phyloP scores from a whole-genome alignment of 2,113 vertebrate species.

The Anarrhichthys ocellatus region DNA sequence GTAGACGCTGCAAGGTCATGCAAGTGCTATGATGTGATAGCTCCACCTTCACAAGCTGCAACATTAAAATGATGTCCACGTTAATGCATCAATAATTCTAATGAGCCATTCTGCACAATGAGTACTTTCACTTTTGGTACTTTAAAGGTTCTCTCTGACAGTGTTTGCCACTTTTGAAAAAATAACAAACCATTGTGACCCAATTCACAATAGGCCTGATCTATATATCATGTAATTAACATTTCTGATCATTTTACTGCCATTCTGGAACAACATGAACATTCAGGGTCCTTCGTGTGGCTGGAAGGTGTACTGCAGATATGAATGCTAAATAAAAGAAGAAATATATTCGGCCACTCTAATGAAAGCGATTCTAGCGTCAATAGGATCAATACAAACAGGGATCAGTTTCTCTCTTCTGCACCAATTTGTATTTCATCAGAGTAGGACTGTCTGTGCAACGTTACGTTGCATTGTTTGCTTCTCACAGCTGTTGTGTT shows the following conservation, averaged over 20 bases:
- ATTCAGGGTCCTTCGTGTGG: background rate
- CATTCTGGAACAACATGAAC: background rate
- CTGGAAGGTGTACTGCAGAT: background rate
- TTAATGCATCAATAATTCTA: background rate
- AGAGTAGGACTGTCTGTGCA: too few species aligned
- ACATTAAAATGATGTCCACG: background rate
- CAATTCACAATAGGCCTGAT: background rate
- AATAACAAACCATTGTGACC: background rate
- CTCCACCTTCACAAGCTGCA: background rate
- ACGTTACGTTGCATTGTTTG: too few species aligned
- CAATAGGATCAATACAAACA: too few species aligned
- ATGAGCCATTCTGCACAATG: background rate
- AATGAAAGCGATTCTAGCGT: background rate
- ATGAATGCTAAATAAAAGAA: background rate
- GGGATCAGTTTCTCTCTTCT: too few species aligned
- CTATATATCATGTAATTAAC: background rate
- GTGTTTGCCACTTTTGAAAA: background rate
- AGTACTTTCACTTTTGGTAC: background rate
- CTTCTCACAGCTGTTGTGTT: too few species aligned
- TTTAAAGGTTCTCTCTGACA: background rate
- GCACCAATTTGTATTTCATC: too few species aligned
- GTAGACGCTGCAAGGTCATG: slow-evolving; percentile 27
- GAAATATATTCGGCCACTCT: background rate
- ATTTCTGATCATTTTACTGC: background rate
- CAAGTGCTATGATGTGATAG: background rate